Base-by-base conservation (phyloP, 1,140 invertebrate species). In the Nasonia vitripennis region DNA sequence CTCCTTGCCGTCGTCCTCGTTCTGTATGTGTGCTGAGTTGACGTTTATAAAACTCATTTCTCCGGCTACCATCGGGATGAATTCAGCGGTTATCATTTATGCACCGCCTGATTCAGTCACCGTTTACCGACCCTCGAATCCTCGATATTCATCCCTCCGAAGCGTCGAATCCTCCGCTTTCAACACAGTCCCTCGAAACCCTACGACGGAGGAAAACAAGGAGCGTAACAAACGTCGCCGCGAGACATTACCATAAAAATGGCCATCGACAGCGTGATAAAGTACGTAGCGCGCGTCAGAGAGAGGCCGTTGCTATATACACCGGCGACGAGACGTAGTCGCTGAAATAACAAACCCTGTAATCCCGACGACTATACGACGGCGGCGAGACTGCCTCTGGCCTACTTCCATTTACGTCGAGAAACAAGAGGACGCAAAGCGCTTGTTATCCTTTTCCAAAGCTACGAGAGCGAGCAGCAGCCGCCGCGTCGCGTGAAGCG, bases 271-370 rank as follows among this genome's bases (percentile, higher is more conserved):
- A 12, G 34, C 2, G 75, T 41, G 10, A 51, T 78, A 51, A 51
- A 78, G n/a, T 14, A 45, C 20, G 27, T 9, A 41, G 27, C 17
- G 27, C 27, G 27, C 27, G 23, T 11, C 1, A 27, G 17, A 17
- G 2, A 62, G 14, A 7, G 20, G 55, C 17, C 55, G 55, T 20
- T n/a, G 55, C 20, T n/a, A 5, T 14, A 62, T 20, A n/a, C 20
- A 20, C 55, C 17, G 17, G 14, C 37, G 41, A 48, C 37, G 45
- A 48, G 41, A 48, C 37, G 45, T n/a, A 20, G 27, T 37, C 20
- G 73, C 75, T 78, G 75, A 78, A 78, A 78, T 51, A 78, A 78
- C 45, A 78, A 78, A 78, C 75, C 75, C 45, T 51, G 75, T 78
- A 78, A 78, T 78, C n/a, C 45, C 10, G n/a, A 5, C 23, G 55